phyloP scores from a whole-genome alignment of 2,888 invertebrate species.

The Piscicola geometra region DNA sequence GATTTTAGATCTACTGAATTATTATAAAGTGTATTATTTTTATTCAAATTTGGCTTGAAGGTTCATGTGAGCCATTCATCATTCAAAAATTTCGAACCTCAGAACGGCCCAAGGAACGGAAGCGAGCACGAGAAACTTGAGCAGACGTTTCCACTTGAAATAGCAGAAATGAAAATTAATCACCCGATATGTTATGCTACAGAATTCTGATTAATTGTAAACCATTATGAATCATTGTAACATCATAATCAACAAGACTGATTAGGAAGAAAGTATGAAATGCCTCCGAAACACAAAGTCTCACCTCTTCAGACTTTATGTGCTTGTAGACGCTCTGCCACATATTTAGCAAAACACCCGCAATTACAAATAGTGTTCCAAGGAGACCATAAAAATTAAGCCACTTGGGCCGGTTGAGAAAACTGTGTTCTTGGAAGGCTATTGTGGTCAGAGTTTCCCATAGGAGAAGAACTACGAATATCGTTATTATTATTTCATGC shows the following conservation, averaged over 20 bases:
- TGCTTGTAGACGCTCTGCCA: background rate
- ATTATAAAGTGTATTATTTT: no score
- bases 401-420: constrained; percentile 15
- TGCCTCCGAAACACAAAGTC: background rate
- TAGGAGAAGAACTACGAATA: background rate
- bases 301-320: background rate
- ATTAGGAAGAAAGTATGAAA: background rate
- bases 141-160: background rate
- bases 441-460: background rate
- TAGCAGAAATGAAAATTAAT: no score
- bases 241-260: background rate
- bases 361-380: background rate
- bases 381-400: background rate
- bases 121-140: background rate
- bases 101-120: background rate
- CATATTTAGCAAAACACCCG: background rate
- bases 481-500: background rate
- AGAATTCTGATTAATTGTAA: no score
- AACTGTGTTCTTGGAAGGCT: background rate
- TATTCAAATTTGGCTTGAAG: no score
- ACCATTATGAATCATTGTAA: no score
- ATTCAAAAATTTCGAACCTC: background rate
- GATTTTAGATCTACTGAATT: no score
- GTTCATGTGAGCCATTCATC: no score
- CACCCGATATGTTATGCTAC: no score